Evolutionary conservation across 2,113 vertebrate species (phyloP), one percentile per base, ranked within the genome.

Genomic region (Lethenteron reissneri): DNA sequence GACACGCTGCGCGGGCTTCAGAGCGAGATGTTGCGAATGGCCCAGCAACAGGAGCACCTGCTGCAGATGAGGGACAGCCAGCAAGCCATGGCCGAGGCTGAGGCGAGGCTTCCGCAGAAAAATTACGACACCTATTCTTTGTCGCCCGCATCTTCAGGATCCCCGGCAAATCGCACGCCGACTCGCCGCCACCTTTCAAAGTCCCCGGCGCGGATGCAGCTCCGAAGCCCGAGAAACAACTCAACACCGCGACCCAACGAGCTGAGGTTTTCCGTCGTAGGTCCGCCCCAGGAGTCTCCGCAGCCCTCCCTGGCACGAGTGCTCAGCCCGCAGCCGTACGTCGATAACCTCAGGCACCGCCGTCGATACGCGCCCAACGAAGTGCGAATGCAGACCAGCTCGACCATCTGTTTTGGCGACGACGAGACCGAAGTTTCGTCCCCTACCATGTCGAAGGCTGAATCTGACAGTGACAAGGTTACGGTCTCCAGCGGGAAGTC

Each of bases 41-140:
- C 94, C 58, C 87, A 94, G 76, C 94, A 97, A 77, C 94, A 99
- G 79, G 92, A 95, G 72, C 84, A 92, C 76, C 82, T 99, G 75
- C 92, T 99, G 89, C 87, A 92, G 76, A 96, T 95, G 92, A 83
- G 92, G 70, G 92, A 91, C 76, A 68, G 58, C 19, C 85, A 96
- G 19, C 91, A 94, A 76, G 78, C 89, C 1, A 95, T 91, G 92
- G 86, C 89, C 70, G 86, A 89, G 72, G 84, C 87, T 70, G 84
- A 88, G 21, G 79, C 85, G 10, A 83, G 84, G 41, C 86, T 88
- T 58, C 88, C 87, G 10, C 86, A 88, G n/a, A 89, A 92, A 75
- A 89, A 88, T 74, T 85, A 87, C 72, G 71, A 78, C 10, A 74
- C 82, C 56, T 82, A 86, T 72, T 78, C 87, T 58, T 88, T 83